A percentile compares a stretch with the other conserved stretches of the same genome.
Evolutionary conservation across 2,113 vertebrate genomes (phyloP).

Genomic region (Pseudopodoces humilis): DNA sequence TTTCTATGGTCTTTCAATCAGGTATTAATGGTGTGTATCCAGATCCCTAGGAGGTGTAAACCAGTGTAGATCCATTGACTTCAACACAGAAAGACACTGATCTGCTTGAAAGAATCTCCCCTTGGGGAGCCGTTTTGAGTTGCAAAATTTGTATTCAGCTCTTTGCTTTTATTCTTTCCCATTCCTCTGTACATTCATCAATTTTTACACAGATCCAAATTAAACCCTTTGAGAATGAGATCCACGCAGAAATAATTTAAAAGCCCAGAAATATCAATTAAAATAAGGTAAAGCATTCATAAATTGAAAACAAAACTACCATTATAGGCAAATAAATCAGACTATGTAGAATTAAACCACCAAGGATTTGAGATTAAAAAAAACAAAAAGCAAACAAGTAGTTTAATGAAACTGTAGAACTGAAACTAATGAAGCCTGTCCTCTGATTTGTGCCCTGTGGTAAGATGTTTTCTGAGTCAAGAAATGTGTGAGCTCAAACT

Average conservation of each 20-base stretch:
- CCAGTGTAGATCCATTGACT: background rate
- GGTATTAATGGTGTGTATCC: constrained; percentile 36
- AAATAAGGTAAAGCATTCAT: constrained; percentile 33
- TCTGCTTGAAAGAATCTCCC: constrained; percentile 21
- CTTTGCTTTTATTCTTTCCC: constrained; percentile 29
- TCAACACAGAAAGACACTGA: background rate
- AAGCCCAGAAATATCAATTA: constrained; percentile 30
- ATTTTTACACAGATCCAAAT: constrained; percentile 8
- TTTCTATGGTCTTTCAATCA: constrained; percentile 22
- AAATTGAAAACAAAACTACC: constrained; percentile 28
- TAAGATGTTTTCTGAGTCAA: background rate
- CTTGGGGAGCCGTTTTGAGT: background rate
- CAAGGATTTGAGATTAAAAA: background rate
- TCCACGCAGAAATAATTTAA: constrained; percentile 16
- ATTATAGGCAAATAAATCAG: constrained; percentile 11
- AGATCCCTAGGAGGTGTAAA: constrained; percentile 30
- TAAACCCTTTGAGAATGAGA: constrained; percentile 21
- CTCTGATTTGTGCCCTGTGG: background rate
- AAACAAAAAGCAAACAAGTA: background rate
- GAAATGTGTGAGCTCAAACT: background rate
- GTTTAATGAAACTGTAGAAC: background rate
- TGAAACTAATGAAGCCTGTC: constrained; percentile 5
- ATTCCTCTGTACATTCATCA: constrained; percentile 25
- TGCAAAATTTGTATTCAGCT: background rate
- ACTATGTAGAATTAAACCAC: background rate